Evolutionary conservation across 2,888 invertebrate genomes (phyloP), one percentile per base, ranked within the genome.

Genomic region (Synanthedon formicaeformis): DNA sequence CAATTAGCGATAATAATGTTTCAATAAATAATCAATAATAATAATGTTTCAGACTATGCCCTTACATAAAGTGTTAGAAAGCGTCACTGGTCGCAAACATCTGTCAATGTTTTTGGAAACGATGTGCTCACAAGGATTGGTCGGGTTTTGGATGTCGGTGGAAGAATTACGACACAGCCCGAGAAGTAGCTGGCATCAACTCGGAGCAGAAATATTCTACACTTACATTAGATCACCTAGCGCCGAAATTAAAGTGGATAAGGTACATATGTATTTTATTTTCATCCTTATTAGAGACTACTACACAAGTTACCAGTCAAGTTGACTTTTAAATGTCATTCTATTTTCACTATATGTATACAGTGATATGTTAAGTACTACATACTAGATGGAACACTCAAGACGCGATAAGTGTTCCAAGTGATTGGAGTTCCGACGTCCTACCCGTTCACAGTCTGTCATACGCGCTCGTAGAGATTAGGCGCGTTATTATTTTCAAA

Each of bases 151-250:
- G 92, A 91, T 91, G 64, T 94, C 94, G 0, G 95, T 96, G 0
- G 96, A 96, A 67, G 95, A 96, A 75, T 79, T 97, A 57, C 90
- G 94, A 58, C 89, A 90, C 54, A 91, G 94, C n/a, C 91, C 92
- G 50, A 89, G 93, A 60, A 91, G 91, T 56, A 91, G 91, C 60
- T 93, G 93, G 91, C 96, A 96, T 78, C 94, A 96, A 66, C 81
- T 96, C 34, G 97, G 94, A 10, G 94, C 95, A n/a, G 96, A 96
- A 78, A 94, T 96, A 66, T 96, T 95, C 81, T 96, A 96, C 71
- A 95, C 94, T 3, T 96, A 94, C 66, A 94, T 97, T 56, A 89
- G 94, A 59, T 94, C 93, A 51, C 93, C 94, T 2, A 92, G 92
- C 56, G 93, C 94, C 0, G 93, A 93, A 71, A 92, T 96, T 56